Evolutionary conservation across 2,113 vertebrate genomes (phyloP), one percentile per base, ranked within the genome.

Genomic region (Pachycephala philippinensis): DNA sequence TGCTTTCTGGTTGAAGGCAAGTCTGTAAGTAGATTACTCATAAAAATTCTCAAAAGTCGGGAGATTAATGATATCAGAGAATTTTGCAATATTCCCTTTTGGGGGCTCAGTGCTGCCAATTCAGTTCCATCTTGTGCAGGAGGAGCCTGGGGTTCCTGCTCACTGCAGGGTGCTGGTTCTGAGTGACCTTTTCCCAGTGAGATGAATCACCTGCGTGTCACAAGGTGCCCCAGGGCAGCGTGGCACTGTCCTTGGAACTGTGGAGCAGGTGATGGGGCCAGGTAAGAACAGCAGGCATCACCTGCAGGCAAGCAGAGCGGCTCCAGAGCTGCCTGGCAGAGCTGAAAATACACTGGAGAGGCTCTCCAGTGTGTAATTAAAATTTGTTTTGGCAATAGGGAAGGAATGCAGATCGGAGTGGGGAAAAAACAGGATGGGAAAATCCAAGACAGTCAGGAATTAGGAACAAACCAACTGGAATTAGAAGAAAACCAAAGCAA

Each of bases 351-450:
- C 90, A 40, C 56, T 21, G 47, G 88, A 90, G 82, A 90, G 72
- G 60, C 86, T 93, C 90, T 86, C 56, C 53, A 66, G 86, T 28
- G 19, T 5, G 13, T 90, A 86, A 95, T 96, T 77, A 86, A 77
- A 75, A 71, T 74, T 75, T 93, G 88, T 70, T 94, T 92, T 84
- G 93, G 96, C 90, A 92, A 35, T 23, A 81, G 56, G 72, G 40
- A 61, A 94, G 76, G 90, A 94, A 78, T 78, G 83, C 76, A 78
- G 83, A 16, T 74, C 16, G 7, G 54, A 80, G n/a, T 11, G 31
- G 80, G 60, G 68, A 72, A 64, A 89, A 92, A 71, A 9, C 53
- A 76, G 52, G 40, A 89, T 76, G 74, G 87, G 89, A 76, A 93
- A 84, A 78, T 66, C 89, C 64, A 54, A 39, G 77, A 5, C 1